A percentile compares a stretch with the other conserved stretches of the same genome.
These are phyloP conservation scores for Corythucha ciliata DNA, from an alignment of 2,888 invertebrate species.

Conservation along the genomic window DNA sequence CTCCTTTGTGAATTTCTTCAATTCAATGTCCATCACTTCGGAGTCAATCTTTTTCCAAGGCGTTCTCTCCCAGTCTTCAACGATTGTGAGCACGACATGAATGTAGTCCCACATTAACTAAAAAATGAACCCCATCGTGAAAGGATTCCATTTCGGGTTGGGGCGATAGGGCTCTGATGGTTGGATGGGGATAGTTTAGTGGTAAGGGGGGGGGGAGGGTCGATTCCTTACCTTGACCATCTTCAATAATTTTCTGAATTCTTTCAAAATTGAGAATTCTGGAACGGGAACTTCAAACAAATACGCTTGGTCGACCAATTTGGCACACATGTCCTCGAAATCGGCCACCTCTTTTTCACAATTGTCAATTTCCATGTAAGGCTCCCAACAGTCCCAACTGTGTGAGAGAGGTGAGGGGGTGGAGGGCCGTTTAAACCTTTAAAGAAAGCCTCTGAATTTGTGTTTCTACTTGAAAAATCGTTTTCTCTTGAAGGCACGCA, in stretches of 20 bases:
- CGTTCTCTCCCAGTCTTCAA: constrained; percentile 88
- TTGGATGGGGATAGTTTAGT: no score
- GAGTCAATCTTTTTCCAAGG: constrained; percentile 91
- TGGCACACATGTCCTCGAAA: constrained; percentile 59
- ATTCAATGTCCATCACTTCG: constrained; percentile 88
- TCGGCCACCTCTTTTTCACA: constrained; percentile 54
- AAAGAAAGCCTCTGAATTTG: not conserved
- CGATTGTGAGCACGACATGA: constrained; percentile 64
- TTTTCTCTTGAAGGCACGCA: constrained; percentile 58
- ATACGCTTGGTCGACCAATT: constrained; percentile 60
- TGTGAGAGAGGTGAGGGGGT: constrained; percentile 42
- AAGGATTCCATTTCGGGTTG: no score
- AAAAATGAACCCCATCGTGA: not conserved
- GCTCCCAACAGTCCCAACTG: constrained; percentile 54
- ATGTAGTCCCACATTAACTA: constrained; percentile 82
- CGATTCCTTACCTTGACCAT: constrained; percentile 52
- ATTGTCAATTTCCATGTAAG: constrained; percentile 60
- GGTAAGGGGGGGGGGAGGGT: not conserved
- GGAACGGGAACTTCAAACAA: constrained; percentile 80
- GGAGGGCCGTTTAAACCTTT: not conserved
- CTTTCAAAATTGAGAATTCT: constrained; percentile 66
- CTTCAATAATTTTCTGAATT: constrained; percentile 66
- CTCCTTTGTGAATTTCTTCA: constrained; percentile 84
- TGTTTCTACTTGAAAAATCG: constrained; percentile 43
- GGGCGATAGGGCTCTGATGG: not conserved